Percentiles rank a stretch among this genome's conserved stretches.
These are phyloP conservation scores for Babyrousa celebensis DNA, from an alignment of 2,797 vertebrate genomes.

Conservation along the genomic window DNA sequence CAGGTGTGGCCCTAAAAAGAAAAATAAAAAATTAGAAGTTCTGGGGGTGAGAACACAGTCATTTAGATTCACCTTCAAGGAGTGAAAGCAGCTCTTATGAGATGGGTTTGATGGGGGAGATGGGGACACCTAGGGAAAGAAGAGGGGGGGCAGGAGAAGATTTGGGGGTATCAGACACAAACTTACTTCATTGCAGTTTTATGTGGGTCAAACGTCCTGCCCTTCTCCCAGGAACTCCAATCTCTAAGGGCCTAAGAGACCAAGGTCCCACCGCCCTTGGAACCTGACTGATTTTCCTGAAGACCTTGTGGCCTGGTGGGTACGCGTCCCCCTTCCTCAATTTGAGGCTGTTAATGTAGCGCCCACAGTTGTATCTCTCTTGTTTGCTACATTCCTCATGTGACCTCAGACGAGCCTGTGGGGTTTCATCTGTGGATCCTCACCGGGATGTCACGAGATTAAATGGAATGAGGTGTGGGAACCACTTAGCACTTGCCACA, in stretches of 20 bases:
- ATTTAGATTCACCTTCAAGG: neutral
- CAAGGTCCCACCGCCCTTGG: neutral
- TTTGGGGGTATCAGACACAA: neutral
- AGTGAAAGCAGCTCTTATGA: neutral
- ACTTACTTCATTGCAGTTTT: neutral
- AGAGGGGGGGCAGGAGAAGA: neutral
- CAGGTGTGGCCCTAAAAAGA: too few species aligned
- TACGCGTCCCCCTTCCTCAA: neutral
- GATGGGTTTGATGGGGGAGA: neutral
- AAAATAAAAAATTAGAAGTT: neutral
- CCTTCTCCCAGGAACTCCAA: neutral
- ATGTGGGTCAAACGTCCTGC: conserved; percentile 15
- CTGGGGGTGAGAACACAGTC: neutral
- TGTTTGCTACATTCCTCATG: conserved; percentile 15
- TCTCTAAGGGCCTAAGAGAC: neutral
- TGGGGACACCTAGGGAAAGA: neutral
- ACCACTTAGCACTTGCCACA: conserved; percentile 14
- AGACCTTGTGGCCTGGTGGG: neutral
- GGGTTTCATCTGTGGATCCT: conserved; percentile 43
- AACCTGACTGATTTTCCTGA: neutral
- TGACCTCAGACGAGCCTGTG: neutral
- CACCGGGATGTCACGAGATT: conserved; percentile 10
- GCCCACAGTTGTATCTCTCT: neutral
- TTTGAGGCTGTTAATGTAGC: neutral
- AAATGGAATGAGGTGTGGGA: neutral